Percentiles rank a stretch among this genome's conserved stretches.
Evolutionary conservation across 2,113 vertebrate genomes (phyloP).

Genomic region (Melanocharis versteri): DNA sequence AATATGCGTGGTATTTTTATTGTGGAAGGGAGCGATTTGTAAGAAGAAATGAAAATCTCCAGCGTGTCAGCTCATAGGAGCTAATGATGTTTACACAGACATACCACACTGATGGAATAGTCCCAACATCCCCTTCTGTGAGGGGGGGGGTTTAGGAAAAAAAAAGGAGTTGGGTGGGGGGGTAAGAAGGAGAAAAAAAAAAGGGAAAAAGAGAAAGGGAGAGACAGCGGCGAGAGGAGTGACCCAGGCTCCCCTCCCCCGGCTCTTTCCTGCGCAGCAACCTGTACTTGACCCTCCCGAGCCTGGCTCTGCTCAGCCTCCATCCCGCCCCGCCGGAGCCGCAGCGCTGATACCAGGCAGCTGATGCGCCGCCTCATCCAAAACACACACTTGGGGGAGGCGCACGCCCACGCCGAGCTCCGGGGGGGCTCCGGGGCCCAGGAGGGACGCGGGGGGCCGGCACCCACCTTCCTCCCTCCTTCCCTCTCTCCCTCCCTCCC

Average conservation of each 20-base stretch:
- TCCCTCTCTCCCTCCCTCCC: too few species aligned
- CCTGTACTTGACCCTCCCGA: constrained; percentile 79
- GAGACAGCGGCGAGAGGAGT: constrained; percentile 56
- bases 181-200: not conserved
- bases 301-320: constrained; percentile 67
- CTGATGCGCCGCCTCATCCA: constrained; percentile 62
- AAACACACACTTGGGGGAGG: constrained; percentile 68
- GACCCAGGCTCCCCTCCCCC: constrained; percentile 71
- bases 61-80: constrained; percentile 69
- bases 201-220: not conserved
- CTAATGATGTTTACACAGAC: constrained; percentile 87
- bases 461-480: not conserved
- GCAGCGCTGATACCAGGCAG: constrained; percentile 69
- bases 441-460: not conserved
- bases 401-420: constrained; percentile 31
- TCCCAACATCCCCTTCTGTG: constrained; percentile 69
- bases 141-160: not conserved
- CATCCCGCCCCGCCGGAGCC: constrained; percentile 70
- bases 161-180: not conserved
- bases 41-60: constrained; percentile 80
- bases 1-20: constrained; percentile 68
- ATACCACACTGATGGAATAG: constrained; percentile 75
- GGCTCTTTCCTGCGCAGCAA: constrained; percentile 73
- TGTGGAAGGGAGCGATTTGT: constrained; percentile 72
- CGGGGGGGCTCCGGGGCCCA: not conserved